These are phyloP conservation scores for Sphecodes monilicornis DNA, from an alignment of 2,888 invertebrate species.

Conservation along the genomic window DNA sequence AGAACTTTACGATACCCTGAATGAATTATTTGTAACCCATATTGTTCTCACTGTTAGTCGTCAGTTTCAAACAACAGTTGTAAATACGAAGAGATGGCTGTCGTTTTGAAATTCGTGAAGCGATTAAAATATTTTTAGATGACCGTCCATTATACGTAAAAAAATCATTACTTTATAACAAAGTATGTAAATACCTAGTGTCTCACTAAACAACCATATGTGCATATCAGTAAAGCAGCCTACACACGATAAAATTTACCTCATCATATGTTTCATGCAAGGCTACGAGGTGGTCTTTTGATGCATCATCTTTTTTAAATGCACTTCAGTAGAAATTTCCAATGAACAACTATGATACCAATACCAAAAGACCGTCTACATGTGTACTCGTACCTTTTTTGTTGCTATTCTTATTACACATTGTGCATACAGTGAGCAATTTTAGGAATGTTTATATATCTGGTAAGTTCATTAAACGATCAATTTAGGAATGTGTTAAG, in stretches of 20 bases:
- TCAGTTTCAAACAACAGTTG: neutral
- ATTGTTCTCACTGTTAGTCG: constrained; percentile 13
- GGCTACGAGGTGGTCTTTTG: neutral
- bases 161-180: constrained; percentile 5
- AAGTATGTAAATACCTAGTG: neutral
- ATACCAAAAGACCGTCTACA: neutral
- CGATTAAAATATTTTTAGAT: neutral
- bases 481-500: constrained; percentile 30
- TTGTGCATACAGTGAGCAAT: constrained; percentile 34
- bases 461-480: constrained; percentile 30
- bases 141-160: neutral
- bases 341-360: neutral
- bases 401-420: constrained; percentile 37
- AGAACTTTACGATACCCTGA: constrained; percentile 38
- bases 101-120: neutral
- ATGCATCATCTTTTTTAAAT: neutral
- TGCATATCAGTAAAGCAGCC: constrained; percentile 2
- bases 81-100: constrained; percentile 2
- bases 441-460: constrained; percentile 31
- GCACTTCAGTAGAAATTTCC: neutral
- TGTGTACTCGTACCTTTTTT: neutral
- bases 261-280: neutral
- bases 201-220: constrained; percentile 2
- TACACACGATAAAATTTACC: neutral
- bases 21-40: constrained; percentile 68